Base-by-base conservation (phyloP, 2,888 invertebrate genomes). In the Sarcophaga caerulescens region DNA sequence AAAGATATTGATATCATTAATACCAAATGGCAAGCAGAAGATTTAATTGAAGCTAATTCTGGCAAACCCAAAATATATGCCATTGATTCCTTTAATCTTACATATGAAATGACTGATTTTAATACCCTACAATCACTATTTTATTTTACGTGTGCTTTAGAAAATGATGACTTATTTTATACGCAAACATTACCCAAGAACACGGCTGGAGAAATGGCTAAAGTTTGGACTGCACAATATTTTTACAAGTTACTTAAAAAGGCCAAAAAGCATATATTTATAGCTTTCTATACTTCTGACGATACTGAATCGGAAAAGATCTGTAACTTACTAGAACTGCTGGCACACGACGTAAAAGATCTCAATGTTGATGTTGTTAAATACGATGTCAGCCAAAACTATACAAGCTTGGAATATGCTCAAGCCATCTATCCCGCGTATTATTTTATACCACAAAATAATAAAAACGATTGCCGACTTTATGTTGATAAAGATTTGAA, bases 161-260 rank as follows among this genome's bases (percentile, higher is more conserved):
- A 14, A 4, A 47, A 52, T 35, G 45, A 35, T 1, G 70, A 62
- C 14, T 35, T 63, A 3, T 70, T 62, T 35, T 78, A 78, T 63
- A 63, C 63, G 8, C 52, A 35, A 78, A 63, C 1, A 21, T 14
- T 73, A 23, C 44, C 62, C 78, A 21, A n/a, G 21, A 19, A 62
- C 10, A 10, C 1, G 1, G 12, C 19, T 10, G 25, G 62, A 0
- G 44, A n/a, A 10, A 44, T 88, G 14, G 75, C 65, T 4, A 76
- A 85, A 47, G 35, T 87, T 2, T 69, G 84, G 10, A 66, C 87
- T 35, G 45, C 60, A 35, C 4, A 59, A 68, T 23, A 84, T 12
- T 57, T 89, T 89, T 73, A 85, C 82, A 65, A 81, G 86, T 12
- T 66, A 87, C 2, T 80, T 89, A 8, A 84, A 88, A n/a, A 69